Evolutionary conservation across 2,888 invertebrate genomes (phyloP).

Genomic region (Mimas tiliae): DNA sequence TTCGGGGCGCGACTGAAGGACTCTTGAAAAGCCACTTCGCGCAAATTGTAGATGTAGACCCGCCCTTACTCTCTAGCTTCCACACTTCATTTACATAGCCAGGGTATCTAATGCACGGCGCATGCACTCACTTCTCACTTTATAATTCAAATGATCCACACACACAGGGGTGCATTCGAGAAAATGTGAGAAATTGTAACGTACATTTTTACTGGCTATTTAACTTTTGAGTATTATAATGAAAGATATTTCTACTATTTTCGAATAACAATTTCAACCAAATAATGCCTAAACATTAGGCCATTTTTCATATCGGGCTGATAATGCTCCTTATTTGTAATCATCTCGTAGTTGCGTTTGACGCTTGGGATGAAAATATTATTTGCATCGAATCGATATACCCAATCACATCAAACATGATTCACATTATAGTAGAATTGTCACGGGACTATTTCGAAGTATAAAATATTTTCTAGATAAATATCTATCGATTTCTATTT

Average conservation of each 20-base stretch:
- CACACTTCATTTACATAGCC: conserved; percentile 73
- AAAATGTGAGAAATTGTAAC: conserved; percentile 82
- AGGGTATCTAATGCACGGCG: conserved; percentile 75
- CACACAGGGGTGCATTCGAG: conserved; percentile 63
- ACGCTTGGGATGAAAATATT: background rate
- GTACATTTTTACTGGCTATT: conserved; percentile 55
- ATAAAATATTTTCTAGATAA: background rate
- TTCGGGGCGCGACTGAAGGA: conserved; percentile 22
- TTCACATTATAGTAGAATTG: background rate
- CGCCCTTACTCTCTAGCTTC: conserved; percentile 62
- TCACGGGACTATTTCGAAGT: background rate
- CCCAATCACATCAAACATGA: background rate
- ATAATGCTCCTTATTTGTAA: background rate
- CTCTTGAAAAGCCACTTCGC: conserved; percentile 36
- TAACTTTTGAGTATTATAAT: conserved; percentile 11
- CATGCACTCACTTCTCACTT: conserved; percentile 79
- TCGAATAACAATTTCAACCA: background rate
- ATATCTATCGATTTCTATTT: no score
- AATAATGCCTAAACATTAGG: background rate
- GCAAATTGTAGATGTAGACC: conserved; percentile 63
- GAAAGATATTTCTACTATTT: background rate
- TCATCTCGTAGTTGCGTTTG: background rate
- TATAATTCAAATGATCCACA: conserved; percentile 81
- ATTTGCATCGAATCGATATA: background rate
- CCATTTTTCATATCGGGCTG: background rate